Base-by-base conservation (phyloP, 2,797 vertebrate genomes). In the Scolopax bukidnonensis region DNA sequence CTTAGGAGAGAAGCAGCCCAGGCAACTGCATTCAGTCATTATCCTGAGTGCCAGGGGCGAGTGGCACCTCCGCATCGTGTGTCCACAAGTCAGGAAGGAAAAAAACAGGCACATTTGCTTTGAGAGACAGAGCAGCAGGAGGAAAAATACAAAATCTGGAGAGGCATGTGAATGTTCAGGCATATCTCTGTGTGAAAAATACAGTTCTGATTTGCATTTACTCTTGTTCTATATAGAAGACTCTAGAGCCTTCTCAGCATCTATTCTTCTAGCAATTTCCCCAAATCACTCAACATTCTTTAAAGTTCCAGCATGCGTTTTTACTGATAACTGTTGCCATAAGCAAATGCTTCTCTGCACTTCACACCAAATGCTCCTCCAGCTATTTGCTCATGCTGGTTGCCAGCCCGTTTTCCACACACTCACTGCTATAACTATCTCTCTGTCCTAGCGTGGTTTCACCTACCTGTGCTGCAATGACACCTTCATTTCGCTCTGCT, bases 401-500 rank as follows among this genome's bases (percentile, higher is more conserved):
- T 79, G 54, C 80, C 71, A 83, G 89, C 63, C 63, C 47, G 5
- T 64, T 87, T 92, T 5, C 74, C 71, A 77, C 53, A 50, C 15
- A 2, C 41, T 43, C 28, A 16, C 36, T 70, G 70, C 78, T 89
- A 16, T 15, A 47, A 45, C 30, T 68, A 25, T 10, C 41, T 11
- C 18, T 10, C 41, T 11, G 1, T 45, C 56, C 77, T 32, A 6
- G 0, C 8, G 43, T 43, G 59, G 20, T 68, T 67, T 92, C 84
- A 94, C 84, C 48, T 68, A 71, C 81, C 93, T 67, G 68, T 41
- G 57, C 92, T 89, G 88, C 81, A 82, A 80, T 23, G 56, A 74
- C 60, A 71, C 12, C 78, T 84, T 87, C 38, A 28, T 68, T 93
- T 82, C 1, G 4, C 68, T 63, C 56, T 83, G 81, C 83, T 89